Evolutionary conservation across 2,113 vertebrate genomes (phyloP).

Genomic region (Hypanus sabinus): DNA sequence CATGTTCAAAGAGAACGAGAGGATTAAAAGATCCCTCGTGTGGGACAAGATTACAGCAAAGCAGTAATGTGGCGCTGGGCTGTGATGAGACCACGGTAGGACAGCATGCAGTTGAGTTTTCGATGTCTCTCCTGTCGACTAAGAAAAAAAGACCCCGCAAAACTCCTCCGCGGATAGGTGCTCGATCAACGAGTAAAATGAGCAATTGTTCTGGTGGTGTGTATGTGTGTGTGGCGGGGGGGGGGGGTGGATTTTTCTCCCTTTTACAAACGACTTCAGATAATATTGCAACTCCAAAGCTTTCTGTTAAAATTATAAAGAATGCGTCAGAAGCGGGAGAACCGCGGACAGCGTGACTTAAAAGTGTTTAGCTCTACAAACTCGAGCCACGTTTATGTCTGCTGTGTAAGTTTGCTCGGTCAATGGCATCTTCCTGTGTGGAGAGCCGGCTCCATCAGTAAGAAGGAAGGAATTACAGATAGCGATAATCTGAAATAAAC

Average conservation of each 20-base stretch:
- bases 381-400: too few relatives aligned
- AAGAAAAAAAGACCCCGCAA: not conserved
- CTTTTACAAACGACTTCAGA: too few relatives aligned
- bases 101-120: not conserved
- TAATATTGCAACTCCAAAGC: not conserved
- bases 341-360: not conserved
- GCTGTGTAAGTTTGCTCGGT: not conserved
- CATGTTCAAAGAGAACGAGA: not conserved
- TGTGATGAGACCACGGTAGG: not conserved
- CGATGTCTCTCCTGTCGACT: not conserved
- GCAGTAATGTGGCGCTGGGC: not conserved
- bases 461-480: not conserved
- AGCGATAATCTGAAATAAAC: not conserved
- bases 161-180: not conserved
- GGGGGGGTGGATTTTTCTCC: not conserved
- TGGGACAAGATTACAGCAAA: not conserved
- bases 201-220: not conserved
- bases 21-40: not conserved
- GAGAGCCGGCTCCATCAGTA: too few relatives aligned
- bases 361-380: not conserved
- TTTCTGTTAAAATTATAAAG: not conserved
- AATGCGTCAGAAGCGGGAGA: not conserved
- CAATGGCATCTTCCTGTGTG: not conserved
- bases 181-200: not conserved
- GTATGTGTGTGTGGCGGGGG: not conserved